phyloP scores from a whole-genome alignment of 2,888 invertebrate species.

The Erebia epiphron region DNA sequence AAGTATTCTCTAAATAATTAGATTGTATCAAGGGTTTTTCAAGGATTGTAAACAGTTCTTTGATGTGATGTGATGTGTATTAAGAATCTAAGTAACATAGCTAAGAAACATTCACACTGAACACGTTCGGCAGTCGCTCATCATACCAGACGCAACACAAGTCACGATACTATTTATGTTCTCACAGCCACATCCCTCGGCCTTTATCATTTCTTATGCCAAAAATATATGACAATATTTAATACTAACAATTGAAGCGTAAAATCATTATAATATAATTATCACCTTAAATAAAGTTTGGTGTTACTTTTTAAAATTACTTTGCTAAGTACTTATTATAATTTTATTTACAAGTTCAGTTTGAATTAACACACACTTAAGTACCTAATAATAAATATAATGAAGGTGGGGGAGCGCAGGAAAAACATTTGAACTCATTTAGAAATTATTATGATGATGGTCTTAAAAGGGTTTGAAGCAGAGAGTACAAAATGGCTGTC shows the following conservation, averaged over 20 bases:
- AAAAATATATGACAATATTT: neutral
- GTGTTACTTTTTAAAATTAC: slow-evolving; percentile 24
- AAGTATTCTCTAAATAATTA: no score
- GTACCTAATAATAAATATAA: neutral
- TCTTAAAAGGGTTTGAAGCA: no score
- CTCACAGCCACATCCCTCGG: slow-evolving; percentile 37
- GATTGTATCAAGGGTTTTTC: no score
- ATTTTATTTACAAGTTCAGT: neutral
- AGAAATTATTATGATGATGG: neutral
- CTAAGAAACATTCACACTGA: slow-evolving; percentile 13
- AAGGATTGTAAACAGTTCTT: no score
- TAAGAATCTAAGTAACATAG: slow-evolving; percentile 7
- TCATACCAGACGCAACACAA: slow-evolving; percentile 17
- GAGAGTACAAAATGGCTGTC: no score
- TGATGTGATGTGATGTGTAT: neutral
- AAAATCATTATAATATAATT: slow-evolving; percentile 21
- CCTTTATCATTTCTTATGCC: neutral
- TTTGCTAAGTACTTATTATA: neutral
- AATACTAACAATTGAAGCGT: slow-evolving; percentile 40
- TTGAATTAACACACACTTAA: neutral
- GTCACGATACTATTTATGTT: slow-evolving; percentile 17
- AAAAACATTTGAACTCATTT: neutral
- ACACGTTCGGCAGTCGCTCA: slow-evolving; percentile 20
- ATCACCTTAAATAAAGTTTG: slow-evolving; percentile 21
- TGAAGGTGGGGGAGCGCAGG: slow-evolving; percentile 13